These are phyloP conservation scores for Polypedilum vanderplanki DNA, from an alignment of 1,140 invertebrate species.

Conservation along the genomic window DNA sequence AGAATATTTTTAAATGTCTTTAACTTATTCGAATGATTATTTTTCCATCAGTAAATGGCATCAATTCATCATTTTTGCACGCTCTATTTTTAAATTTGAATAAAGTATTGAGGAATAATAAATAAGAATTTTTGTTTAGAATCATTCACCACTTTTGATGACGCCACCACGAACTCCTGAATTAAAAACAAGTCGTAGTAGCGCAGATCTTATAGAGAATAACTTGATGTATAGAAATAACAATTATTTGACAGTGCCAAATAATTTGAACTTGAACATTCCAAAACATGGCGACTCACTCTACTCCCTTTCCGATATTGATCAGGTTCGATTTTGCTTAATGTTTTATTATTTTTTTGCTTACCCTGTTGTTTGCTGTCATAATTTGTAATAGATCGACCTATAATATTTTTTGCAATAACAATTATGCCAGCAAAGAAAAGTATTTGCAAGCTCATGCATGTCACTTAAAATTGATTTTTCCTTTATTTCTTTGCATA, in stretches of 20 bases:
- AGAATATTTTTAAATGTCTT: neutral
- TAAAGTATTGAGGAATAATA: too few species aligned
- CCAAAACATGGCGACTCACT: neutral
- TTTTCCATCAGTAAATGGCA: too few species aligned
- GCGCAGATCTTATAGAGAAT: neutral
- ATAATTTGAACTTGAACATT: conserved; percentile 14
- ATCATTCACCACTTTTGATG: neutral
- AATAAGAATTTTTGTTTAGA: neutral
- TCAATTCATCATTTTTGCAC: too few species aligned
- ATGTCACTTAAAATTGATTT: neutral
- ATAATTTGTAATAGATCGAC: too few species aligned
- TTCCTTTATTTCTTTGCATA: neutral
- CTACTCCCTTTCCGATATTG: conserved; percentile 15
- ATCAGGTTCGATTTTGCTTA: neutral
- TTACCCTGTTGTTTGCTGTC: too few species aligned
- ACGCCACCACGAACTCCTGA: neutral
- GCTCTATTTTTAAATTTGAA: too few species aligned
- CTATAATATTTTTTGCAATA: too few species aligned
- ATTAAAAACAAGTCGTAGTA: neutral
- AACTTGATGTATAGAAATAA: conserved; percentile 18
- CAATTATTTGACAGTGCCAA: conserved; percentile 24
- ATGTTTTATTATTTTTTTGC: too few species aligned
- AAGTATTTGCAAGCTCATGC: too few species aligned
- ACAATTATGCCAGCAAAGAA: too few species aligned
- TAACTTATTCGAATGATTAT: neutral